Percentiles rank a stretch among this genome's conserved stretches.
These are phyloP conservation scores for Psettodes erumei DNA, from an alignment of 2,113 vertebrate genomes.

Conservation along the genomic window DNA sequence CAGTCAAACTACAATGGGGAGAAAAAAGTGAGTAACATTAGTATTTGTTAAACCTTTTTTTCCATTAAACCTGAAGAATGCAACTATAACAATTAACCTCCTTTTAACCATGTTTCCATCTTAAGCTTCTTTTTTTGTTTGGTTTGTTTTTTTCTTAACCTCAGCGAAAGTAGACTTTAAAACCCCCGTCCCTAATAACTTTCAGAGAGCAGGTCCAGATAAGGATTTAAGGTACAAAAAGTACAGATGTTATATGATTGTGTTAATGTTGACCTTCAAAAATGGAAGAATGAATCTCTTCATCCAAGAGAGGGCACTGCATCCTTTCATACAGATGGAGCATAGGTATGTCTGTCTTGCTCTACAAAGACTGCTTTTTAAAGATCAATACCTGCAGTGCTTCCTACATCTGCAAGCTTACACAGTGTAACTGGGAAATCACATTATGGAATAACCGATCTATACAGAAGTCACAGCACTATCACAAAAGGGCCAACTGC, in stretches of 20 bases:
- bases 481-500: constrained; percentile 26
- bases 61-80: too few species aligned
- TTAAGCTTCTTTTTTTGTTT: not conserved
- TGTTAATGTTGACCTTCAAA: constrained; percentile 4
- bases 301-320: constrained; percentile 39
- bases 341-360: not conserved
- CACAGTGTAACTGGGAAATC: constrained; percentile 28
- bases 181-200: not conserved
- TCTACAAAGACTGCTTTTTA: constrained; percentile 9
- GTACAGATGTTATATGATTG: too few species aligned
- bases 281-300: not conserved
- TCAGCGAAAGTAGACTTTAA: not conserved
- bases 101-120: not conserved
- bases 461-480: constrained; percentile 27
- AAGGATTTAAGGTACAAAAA: too few species aligned
- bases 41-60: too few species aligned
- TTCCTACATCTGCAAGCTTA: constrained; percentile 21
- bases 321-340: not conserved
- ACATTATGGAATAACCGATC: constrained; percentile 42
- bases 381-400: constrained; percentile 24
- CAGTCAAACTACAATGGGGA: too few species aligned
- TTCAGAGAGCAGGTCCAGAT: not conserved
- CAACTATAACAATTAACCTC: not conserved
- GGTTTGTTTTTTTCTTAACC: not conserved
- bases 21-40: too few species aligned